These are phyloP conservation scores for Thumatha senex DNA, from an alignment of 2,888 invertebrate genomes.

Conservation along the genomic window DNA sequence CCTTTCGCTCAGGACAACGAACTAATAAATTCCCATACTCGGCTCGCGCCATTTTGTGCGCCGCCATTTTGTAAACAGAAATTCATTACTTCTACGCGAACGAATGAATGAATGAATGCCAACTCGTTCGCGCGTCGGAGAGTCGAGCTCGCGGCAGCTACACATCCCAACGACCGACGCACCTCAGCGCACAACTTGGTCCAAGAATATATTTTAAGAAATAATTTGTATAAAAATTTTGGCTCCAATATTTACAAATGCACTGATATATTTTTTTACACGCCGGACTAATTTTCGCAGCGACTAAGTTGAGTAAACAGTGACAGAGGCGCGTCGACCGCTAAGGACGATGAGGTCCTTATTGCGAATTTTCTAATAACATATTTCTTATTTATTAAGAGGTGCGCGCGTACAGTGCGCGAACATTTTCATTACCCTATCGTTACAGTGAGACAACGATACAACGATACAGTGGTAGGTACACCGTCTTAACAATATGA, in stretches of 20 bases:
- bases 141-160: slow-evolving; percentile 32
- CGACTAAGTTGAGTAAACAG: slow-evolving; percentile 64
- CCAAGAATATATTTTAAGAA: slow-evolving; percentile 73
- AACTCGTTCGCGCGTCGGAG: slow-evolving; percentile 10
- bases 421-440: slow-evolving; percentile 64
- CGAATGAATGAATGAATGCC: slow-evolving; percentile 7
- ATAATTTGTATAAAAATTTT: slow-evolving; percentile 82
- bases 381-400: slow-evolving; percentile 76
- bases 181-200: slow-evolving; percentile 60
- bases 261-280: slow-evolving; percentile 72
- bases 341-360: slow-evolving; percentile 40
- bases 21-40: slow-evolving; percentile 4
- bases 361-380: slow-evolving; percentile 77
- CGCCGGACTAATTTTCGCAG: slow-evolving; percentile 76
- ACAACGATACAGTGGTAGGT: slow-evolving; percentile 40
- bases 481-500: slow-evolving; percentile 32
- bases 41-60: not conserved
- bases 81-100: slow-evolving; percentile 5
- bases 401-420: slow-evolving; percentile 71
- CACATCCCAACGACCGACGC: slow-evolving; percentile 31
- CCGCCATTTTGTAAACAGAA: slow-evolving; percentile 5
- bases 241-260: slow-evolving; percentile 79
- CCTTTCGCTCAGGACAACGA: slow-evolving; percentile 12
- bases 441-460: slow-evolving; percentile 66
- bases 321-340: slow-evolving; percentile 45